Percentiles rank a stretch among this genome's conserved stretches.
These are phyloP conservation scores for Drosophila sp. DNA, from an alignment of 1,140 invertebrate genomes.

Conservation along the genomic window DNA sequence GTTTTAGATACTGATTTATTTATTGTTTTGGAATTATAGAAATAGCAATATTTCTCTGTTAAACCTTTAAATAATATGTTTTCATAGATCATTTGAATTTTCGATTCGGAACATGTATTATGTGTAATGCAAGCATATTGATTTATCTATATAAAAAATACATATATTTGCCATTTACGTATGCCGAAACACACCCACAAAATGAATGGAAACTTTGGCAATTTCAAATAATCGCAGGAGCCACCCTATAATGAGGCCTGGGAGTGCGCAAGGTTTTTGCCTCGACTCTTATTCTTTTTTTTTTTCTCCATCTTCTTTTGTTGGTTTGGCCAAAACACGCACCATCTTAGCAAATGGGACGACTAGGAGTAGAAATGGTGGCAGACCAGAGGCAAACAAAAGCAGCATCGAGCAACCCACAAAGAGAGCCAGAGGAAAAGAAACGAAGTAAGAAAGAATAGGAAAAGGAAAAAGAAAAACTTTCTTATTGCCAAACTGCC, in stretches of 20 bases:
- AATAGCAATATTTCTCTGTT: neutral
- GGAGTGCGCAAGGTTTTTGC: constrained; percentile 45
- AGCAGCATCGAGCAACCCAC: constrained; percentile 20
- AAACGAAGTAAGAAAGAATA: constrained; percentile 31
- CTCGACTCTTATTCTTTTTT: neutral
- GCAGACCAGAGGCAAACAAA: constrained; percentile 27
- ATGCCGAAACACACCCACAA: constrained; percentile 54
- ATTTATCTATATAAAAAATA: constrained; percentile 57
- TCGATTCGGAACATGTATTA: constrained; percentile 72
- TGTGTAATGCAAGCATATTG: constrained; percentile 51
- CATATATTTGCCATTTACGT: constrained; percentile 76
- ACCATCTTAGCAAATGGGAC: constrained; percentile 1
- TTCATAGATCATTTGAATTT: constrained; percentile 51
- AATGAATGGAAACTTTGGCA: constrained; percentile 78
- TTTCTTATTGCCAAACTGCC: constrained; percentile 81
- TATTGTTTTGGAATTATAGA: neutral
- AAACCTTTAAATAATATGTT: constrained; percentile 9
- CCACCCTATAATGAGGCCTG: constrained; percentile 74
- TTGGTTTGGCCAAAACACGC: constrained; percentile 11
- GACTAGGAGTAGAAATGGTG: constrained; percentile 6
- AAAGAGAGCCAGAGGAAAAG: constrained; percentile 25
- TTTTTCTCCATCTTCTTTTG: neutral
- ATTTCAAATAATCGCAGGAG: constrained; percentile 78
- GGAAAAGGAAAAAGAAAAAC: constrained; percentile 72
- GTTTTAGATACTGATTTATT: no score